Evolutionary conservation across 2,113 vertebrate genomes (phyloP).

Genomic region (Chitala chitala): DNA sequence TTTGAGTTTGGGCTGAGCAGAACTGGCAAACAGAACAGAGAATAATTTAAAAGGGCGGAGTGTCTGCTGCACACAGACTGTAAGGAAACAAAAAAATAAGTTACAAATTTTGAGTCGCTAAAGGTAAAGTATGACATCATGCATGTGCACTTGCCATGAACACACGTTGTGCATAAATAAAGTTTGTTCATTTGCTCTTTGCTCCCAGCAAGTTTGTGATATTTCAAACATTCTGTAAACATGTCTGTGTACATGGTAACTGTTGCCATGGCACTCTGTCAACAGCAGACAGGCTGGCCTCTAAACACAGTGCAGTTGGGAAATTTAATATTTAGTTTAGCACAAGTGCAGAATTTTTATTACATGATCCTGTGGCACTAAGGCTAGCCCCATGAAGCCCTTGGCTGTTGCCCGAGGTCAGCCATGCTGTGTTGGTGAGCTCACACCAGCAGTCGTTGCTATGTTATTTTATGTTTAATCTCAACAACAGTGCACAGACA

Average conservation of each 20-base stretch:
- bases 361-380: conserved; percentile 48
- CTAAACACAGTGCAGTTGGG: conserved; percentile 75
- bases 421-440: conserved; percentile 28
- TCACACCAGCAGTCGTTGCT: conserved; percentile 51
- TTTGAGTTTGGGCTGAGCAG: background rate
- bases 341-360: conserved; percentile 53
- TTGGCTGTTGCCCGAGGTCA: background rate
- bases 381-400: conserved; percentile 32
- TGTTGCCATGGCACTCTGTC: conserved; percentile 84
- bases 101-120: background rate
- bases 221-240: conserved; percentile 86
- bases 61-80: background rate
- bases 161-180: conserved; percentile 12
- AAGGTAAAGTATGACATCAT: too few relatives aligned
- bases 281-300: conserved; percentile 71
- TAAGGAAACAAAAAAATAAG: background rate
- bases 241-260: conserved; percentile 79
- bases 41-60: background rate
- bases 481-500: conserved; percentile 42
- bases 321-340: conserved; percentile 79
- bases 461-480: conserved; percentile 52
- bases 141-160: background rate
- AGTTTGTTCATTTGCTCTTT: conserved; percentile 24
- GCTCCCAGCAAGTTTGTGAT: conserved; percentile 66
- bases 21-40: background rate